Evolutionary conservation across 2,888 invertebrate genomes (phyloP).

Genomic region (Plagodis dolabraria): DNA sequence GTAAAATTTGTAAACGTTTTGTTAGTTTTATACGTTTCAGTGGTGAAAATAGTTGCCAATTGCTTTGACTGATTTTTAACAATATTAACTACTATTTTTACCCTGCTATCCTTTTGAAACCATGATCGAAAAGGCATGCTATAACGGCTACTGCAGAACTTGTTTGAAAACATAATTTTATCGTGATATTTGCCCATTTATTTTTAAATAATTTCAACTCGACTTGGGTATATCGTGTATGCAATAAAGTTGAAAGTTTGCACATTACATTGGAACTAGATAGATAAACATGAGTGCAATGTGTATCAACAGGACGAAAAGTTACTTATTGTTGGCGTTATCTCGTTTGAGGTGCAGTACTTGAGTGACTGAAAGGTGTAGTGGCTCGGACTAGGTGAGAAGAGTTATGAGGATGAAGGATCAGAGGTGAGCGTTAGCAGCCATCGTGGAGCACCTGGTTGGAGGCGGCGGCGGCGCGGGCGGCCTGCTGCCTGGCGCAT

Average conservation of each 20-base stretch:
- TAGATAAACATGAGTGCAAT: conserved; percentile 69
- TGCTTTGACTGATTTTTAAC: conserved; percentile 14
- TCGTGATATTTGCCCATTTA: conserved; percentile 50
- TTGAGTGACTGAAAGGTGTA: conserved; percentile 52
- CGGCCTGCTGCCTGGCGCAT: conserved; percentile 86
- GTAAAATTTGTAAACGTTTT: conserved; percentile 29
- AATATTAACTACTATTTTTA: conserved; percentile 2
- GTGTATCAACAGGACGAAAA: conserved; percentile 71
- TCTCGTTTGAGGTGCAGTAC: conserved; percentile 71
- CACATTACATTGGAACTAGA: conserved; percentile 38
- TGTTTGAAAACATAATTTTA: conserved; percentile 65
- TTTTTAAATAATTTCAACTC: conserved; percentile 44
- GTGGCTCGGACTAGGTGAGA: conserved; percentile 29
- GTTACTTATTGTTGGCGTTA: conserved; percentile 66
- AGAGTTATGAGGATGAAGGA: conserved; percentile 60
- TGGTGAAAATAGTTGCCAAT: conserved; percentile 19
- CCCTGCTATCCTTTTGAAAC: neutral
- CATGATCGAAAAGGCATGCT: conserved; percentile 29
- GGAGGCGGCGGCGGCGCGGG: conserved; percentile 90
- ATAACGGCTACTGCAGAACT: conserved; percentile 60
- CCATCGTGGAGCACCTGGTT: conserved; percentile 91
- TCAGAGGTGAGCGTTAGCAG: conserved; percentile 61
- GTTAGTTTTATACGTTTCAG: conserved; percentile 16
- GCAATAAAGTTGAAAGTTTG: conserved; percentile 19
- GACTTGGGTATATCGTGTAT: conserved; percentile 37